phyloP scores from a whole-genome alignment of 2,113 vertebrate genomes.

The Cryptomyrus ogoouensis region DNA sequence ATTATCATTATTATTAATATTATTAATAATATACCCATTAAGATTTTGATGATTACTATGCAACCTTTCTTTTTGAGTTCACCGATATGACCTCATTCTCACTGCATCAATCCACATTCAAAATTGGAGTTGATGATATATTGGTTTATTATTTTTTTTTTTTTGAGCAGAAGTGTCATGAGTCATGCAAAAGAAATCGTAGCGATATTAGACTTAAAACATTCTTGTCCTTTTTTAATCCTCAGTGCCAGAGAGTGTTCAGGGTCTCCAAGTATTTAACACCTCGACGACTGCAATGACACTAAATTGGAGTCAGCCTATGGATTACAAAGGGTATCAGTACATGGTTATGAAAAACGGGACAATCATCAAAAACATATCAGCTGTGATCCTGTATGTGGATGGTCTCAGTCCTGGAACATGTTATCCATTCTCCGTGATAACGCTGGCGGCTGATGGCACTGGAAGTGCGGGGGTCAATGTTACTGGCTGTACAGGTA shows the following conservation, averaged over 20 bases:
- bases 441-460: not conserved
- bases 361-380: not conserved
- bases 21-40: not conserved
- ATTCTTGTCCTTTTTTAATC: not conserved
- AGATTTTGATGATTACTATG: not conserved
- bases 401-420: not conserved
- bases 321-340: not conserved
- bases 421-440: not conserved
- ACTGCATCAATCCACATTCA: not conserved
- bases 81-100: not conserved
- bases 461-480: not conserved
- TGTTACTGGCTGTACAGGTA: not conserved
- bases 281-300: not conserved
- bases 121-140: not conserved
- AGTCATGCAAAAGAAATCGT: not conserved
- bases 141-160: not conserved
- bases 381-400: not conserved
- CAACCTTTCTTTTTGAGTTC: not conserved
- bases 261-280: not conserved
- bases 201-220: not conserved
- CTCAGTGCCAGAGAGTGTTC: not conserved
- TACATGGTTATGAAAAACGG: not conserved
- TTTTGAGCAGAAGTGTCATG: not conserved
- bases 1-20: too few species aligned
- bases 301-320: not conserved